phyloP scores from a whole-genome alignment of 1,140 invertebrate species.

The Rhagoletis zephyria region DNA sequence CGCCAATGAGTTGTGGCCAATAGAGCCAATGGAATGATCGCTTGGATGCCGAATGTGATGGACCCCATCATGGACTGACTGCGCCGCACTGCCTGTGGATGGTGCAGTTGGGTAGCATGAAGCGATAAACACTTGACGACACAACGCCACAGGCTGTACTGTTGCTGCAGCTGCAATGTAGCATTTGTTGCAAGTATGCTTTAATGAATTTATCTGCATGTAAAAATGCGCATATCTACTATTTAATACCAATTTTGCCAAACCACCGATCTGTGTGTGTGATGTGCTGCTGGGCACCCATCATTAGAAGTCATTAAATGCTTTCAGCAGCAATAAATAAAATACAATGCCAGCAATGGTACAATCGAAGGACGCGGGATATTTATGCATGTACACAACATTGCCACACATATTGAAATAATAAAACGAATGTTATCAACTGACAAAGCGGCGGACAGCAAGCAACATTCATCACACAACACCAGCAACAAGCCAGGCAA shows the following conservation, averaged over 20 bases:
- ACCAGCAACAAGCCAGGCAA: neutral
- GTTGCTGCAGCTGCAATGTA: neutral
- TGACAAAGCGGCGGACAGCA: constrained; percentile 16
- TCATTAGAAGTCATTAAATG: constrained; percentile 45
- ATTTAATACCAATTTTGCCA: neutral
- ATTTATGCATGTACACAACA: neutral
- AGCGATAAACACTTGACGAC: constrained; percentile 31
- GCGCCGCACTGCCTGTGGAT: neutral
- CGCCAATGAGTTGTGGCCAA: constrained; percentile 41
- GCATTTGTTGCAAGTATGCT: constrained; percentile 29
- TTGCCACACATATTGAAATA: constrained; percentile 16
- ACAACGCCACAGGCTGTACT: neutral
- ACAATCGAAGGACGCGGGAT: neutral
- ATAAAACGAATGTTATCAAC: constrained; percentile 42
- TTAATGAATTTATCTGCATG: constrained; percentile 50
- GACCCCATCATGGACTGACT: neutral
- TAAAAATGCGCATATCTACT: neutral
- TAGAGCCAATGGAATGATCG: neutral
- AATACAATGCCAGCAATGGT: neutral
- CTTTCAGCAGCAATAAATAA: constrained; percentile 44
- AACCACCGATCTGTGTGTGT: neutral
- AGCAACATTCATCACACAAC: constrained; percentile 46
- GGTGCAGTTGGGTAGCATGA: neutral
- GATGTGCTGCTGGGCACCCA: neutral
- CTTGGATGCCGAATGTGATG: constrained; percentile 3